phyloP scores from a whole-genome alignment of 1,140 invertebrate genomes.

The Tigriopus japonicus region DNA sequence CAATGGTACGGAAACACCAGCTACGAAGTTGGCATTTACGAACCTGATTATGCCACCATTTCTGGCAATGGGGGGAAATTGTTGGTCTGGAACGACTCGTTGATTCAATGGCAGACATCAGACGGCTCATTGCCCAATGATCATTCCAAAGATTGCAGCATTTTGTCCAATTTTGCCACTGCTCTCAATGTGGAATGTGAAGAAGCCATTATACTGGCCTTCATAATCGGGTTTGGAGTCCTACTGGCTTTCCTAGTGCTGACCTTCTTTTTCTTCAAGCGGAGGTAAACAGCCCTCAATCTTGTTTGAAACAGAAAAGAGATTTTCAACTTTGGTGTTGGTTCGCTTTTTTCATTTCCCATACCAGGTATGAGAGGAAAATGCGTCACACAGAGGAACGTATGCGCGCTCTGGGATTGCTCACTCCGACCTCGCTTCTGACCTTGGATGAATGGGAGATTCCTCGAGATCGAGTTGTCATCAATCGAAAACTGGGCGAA shows the following conservation, averaged over 20 bases:
- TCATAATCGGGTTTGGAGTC: slow-evolving; percentile 42
- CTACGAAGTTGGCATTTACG: slow-evolving; percentile 15
- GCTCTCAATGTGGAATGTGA: slow-evolving; percentile 46
- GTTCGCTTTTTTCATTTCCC: not conserved
- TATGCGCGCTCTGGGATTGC: slow-evolving; percentile 46
- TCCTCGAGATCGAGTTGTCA: slow-evolving; percentile 55
- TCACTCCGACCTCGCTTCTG: slow-evolving; percentile 30
- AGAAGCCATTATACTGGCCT: slow-evolving; percentile 45
- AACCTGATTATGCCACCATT: slow-evolving; percentile 25
- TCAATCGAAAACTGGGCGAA: slow-evolving; percentile 69
- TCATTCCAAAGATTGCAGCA: slow-evolving; percentile 42
- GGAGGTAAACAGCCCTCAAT: slow-evolving; percentile 28
- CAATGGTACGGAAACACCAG: slow-evolving; percentile 25
- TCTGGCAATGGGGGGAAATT: not conserved
- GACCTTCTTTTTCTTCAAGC: slow-evolving; percentile 45
- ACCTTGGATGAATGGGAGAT: slow-evolving; percentile 68
- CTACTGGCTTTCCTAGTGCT: slow-evolving; percentile 38
- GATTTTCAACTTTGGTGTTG: not conserved
- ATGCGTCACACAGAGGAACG: slow-evolving; percentile 37
- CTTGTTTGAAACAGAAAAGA: not conserved
- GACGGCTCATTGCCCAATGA: slow-evolving; percentile 41
- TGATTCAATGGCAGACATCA: slow-evolving; percentile 42
- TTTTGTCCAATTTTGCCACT: slow-evolving; percentile 40
- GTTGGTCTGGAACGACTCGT: slow-evolving; percentile 25
- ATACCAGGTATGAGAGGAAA: slow-evolving; percentile 14